These are phyloP conservation scores for Coregonus clupeaformis DNA, from an alignment of 2,113 vertebrate species.

Conservation along the genomic window DNA sequence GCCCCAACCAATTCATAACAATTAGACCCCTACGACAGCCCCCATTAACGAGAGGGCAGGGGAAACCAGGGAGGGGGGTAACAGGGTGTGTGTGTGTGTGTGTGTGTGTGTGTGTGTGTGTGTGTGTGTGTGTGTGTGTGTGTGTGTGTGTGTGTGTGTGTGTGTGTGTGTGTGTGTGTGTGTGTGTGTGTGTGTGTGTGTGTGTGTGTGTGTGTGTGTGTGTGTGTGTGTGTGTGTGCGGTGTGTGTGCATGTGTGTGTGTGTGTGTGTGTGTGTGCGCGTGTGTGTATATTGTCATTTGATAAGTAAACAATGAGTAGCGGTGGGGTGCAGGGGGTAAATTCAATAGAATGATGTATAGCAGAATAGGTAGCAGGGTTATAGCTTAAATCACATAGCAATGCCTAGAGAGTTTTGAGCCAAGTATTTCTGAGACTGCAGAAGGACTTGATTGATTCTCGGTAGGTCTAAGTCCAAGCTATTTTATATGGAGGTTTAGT, in stretches of 20 bases:
- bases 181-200: neutral
- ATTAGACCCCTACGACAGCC: conserved; percentile 79
- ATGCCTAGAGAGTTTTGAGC: neutral
- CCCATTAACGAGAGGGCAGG: conserved; percentile 72
- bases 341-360: conserved; percentile 5
- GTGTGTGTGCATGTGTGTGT: no score
- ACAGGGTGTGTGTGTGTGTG: neutral
- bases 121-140: conserved; percentile 7
- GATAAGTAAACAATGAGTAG: neutral
- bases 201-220: neutral
- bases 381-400: neutral
- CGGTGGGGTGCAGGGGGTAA: neutral
- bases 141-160: neutral
- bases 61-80: conserved; percentile 32
- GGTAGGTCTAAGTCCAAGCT: conserved; percentile 28
- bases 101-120: neutral
- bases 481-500: conserved; percentile 55
- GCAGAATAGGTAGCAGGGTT: neutral
- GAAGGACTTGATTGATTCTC: conserved; percentile 25
- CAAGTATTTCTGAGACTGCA: neutral
- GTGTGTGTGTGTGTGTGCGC: neutral
- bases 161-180: neutral
- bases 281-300: conserved; percentile 1
- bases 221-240: neutral
- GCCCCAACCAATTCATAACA: conserved; percentile 82